phyloP scores from a whole-genome alignment of 1,140 invertebrate genomes.

The Euborellia annulipes region DNA sequence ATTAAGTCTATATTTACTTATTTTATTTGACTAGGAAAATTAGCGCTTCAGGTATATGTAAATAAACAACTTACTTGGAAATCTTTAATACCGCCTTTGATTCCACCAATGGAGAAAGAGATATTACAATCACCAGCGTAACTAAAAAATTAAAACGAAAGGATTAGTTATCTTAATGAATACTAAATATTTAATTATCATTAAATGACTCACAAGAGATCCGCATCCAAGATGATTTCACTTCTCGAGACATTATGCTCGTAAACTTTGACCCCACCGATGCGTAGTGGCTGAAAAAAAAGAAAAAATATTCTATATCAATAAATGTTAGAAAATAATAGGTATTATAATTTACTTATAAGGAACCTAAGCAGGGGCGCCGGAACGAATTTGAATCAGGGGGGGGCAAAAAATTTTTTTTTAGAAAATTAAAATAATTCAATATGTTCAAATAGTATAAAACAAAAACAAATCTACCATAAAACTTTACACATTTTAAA shows the following conservation, averaged over 20 bases:
- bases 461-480: too few relatives aligned
- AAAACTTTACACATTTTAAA: too few relatives aligned
- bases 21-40: too few relatives aligned
- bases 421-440: too few relatives aligned
- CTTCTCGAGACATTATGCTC: slow-evolving; percentile 81
- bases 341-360: background rate
- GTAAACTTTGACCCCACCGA: slow-evolving; percentile 90
- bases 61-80: slow-evolving; percentile 49
- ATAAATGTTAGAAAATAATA: background rate
- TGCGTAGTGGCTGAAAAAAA: slow-evolving; percentile 63
- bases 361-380: too few relatives aligned
- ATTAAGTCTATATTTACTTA: too few relatives aligned
- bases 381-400: too few relatives aligned
- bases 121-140: slow-evolving; percentile 92
- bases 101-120: slow-evolving; percentile 62
- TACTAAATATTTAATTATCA: background rate
- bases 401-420: too few relatives aligned
- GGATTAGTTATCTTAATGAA: background rate
- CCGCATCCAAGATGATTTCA: slow-evolving; percentile 92
- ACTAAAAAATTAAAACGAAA: slow-evolving; percentile 34
- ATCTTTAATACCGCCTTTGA: slow-evolving; percentile 81
- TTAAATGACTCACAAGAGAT: slow-evolving; percentile 69
- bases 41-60: background rate
- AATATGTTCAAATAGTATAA: too few relatives aligned
- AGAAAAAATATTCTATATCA: too few relatives aligned